These are phyloP conservation scores for Podilymbus podiceps DNA, from an alignment of 2,113 vertebrate species.

Conservation along the genomic window DNA sequence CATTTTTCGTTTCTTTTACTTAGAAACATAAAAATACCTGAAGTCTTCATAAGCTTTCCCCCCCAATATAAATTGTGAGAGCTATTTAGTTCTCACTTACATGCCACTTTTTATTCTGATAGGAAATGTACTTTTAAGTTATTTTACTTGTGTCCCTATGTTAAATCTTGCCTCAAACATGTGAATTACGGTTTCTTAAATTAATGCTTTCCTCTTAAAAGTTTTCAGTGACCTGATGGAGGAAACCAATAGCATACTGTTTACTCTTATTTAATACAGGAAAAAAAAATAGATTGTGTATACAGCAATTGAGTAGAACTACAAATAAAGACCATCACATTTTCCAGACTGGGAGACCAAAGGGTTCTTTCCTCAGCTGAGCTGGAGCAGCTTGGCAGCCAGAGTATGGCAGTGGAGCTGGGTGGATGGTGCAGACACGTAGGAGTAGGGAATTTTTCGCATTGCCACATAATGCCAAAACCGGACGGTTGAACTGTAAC, in stretches of 20 bases:
- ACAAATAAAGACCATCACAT: not conserved
- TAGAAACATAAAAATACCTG: not conserved
- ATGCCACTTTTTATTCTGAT: not conserved
- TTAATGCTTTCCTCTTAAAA: not conserved
- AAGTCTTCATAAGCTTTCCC: not conserved
- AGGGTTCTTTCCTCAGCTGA: not conserved
- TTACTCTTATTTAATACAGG: not conserved
- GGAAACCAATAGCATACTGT: not conserved
- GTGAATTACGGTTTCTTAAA: not conserved
- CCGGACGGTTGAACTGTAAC: not conserved
- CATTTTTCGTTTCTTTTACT: not conserved
- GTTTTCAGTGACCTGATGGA: not conserved
- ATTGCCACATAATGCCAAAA: constrained; percentile 30
- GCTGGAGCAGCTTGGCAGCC: not conserved
- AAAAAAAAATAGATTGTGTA: not conserved
- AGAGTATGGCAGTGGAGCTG: not conserved
- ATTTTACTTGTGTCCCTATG: not conserved
- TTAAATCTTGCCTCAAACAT: not conserved
- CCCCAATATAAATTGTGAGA: not conserved
- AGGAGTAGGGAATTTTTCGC: constrained; percentile 16
- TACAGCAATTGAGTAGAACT: not conserved
- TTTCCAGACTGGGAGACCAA: not conserved
- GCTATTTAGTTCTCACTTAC: not conserved
- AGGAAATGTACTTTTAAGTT: not conserved
- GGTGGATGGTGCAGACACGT: constrained; percentile 1